Evolutionary conservation across 2,797 vertebrate species (phyloP).

Genomic region (Enteromius afrohamiltoni): DNA sequence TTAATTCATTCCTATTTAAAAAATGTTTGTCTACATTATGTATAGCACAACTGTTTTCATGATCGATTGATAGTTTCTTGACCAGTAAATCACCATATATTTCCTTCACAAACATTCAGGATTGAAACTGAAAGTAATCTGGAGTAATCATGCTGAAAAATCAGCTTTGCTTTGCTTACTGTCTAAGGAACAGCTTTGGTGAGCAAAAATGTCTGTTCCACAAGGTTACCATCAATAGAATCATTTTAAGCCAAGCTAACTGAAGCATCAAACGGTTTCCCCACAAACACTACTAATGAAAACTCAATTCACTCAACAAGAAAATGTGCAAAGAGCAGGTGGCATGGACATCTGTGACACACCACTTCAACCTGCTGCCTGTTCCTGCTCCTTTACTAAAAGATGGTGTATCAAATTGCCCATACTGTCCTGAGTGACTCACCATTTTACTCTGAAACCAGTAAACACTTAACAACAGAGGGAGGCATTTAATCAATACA

Average conservation of each 20-base stretch:
- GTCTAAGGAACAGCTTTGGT: background rate
- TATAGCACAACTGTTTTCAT: background rate
- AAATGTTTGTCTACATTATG: too few relatives aligned
- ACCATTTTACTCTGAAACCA: background rate
- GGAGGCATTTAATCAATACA: background rate
- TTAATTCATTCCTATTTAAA: too few relatives aligned
- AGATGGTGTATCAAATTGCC: background rate
- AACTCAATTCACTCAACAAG: background rate
- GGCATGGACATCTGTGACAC: conserved; percentile 5
- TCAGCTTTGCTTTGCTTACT: background rate
- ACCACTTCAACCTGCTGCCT: background rate
- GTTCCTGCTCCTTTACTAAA: background rate
- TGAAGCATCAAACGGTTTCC: background rate
- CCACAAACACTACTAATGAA: background rate
- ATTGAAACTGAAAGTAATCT: background rate
- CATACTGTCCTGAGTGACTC: background rate
- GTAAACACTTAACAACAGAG: background rate
- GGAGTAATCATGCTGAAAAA: background rate
- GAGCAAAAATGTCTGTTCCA: background rate
- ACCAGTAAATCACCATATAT: background rate
- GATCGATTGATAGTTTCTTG: background rate
- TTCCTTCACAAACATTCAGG: too few relatives aligned
- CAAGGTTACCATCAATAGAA: background rate
- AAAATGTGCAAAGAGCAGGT: conserved; percentile 1
- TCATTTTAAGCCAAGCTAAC: background rate